Base-by-base conservation (phyloP, 2,113 vertebrate species). In the Thamnophis sirtalis region DNA sequence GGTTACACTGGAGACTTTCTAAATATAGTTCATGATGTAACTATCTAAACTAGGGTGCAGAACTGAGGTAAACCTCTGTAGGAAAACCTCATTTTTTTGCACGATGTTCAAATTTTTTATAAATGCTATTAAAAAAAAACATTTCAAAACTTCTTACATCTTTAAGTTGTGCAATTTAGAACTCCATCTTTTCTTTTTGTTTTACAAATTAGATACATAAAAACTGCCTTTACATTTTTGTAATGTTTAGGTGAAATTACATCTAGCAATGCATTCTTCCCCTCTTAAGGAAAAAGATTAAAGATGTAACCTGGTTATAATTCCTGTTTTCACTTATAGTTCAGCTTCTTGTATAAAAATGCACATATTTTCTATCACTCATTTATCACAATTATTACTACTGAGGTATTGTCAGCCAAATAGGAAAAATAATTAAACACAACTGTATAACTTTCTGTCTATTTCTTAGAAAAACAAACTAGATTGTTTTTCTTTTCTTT, bases 1-100 rank as follows among this genome's bases (percentile, higher is more conserved):
- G 95, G 96, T 96, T 93, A 97, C 96, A 92, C 73, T 4, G 94
- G 96, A 96, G 94, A 93, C 95, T 92, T 94, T 53, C 96, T 96
- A 97, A 96, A 97, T 96, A 97, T 97, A 97, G 96, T 6, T 11
- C 93, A 95, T 96, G 96, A 96, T 95, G 96, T 96, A 95, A 96
- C 95, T 95, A 95, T 93, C 91, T 93, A 60, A 95, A 96, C 95
- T 90, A 92, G 91, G 73, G 50, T 63, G 85, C 95, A 90, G 95
- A 95, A 95, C 56, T 89, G 89, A 91, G 93, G 93, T 94, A 84
- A 89, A 89, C 93, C 93, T 92, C 92, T 73, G 63, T 92, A 89
- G 92, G 95, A 95, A 97, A 94, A 94, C 94, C 91, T 85, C 89
- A 89, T 58, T 86, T 1, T 95, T 95, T 94, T 92, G 90, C 24